Evolutionary conservation across 2,797 vertebrate species (phyloP).

Genomic region (Myotis pilosus): DNA sequence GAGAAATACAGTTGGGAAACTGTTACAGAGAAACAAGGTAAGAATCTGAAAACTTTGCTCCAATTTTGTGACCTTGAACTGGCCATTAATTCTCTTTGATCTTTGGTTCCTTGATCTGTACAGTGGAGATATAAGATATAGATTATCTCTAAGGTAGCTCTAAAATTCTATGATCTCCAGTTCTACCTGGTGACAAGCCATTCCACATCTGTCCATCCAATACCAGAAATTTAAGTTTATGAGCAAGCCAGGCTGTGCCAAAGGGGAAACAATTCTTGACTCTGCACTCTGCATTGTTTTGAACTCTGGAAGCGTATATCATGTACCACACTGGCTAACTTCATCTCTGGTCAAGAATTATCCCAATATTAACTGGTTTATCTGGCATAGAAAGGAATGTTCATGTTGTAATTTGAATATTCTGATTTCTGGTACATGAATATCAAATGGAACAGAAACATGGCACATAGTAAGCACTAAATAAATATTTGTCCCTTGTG

Average conservation of each 20-base stretch:
- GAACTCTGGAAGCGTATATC: not conserved
- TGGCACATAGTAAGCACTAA: not conserved
- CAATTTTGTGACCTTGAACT: not conserved
- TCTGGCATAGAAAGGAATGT: not conserved
- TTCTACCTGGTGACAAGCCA: not conserved
- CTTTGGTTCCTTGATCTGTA: not conserved
- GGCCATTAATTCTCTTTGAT: not conserved
- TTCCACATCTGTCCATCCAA: not conserved
- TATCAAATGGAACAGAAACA: not conserved
- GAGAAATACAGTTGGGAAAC: not conserved
- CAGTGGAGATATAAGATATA: not conserved
- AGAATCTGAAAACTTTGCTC: not conserved
- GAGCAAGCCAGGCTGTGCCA: not conserved
- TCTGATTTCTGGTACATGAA: not conserved
- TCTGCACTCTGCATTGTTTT: not conserved
- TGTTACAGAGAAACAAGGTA: not conserved
- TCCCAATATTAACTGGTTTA: not conserved
- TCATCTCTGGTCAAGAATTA: not conserved
- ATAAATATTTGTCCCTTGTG: not conserved
- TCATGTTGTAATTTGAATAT: not conserved
- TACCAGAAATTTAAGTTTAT: not conserved
- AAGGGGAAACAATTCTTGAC: not conserved
- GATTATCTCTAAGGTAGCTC: not conserved
- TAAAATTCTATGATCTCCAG: not conserved
- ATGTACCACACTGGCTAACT: slow-evolving; percentile 2